Base-by-base conservation (phyloP, 35 echinoderm and acorn worm genomes). In the Ophioderma brevispina region DNA sequence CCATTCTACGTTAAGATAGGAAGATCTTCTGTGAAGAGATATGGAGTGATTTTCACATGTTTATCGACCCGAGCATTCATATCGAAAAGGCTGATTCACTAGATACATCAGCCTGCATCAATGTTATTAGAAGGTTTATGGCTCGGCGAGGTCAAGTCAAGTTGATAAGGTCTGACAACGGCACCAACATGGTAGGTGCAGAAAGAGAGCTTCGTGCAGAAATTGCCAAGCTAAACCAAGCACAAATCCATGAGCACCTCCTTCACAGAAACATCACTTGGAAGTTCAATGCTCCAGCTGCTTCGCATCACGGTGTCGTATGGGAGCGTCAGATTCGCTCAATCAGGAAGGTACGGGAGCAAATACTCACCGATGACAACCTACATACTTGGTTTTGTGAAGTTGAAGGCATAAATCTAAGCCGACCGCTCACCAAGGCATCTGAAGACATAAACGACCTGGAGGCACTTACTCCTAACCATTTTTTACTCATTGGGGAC, bases 1-100 rank as follows among this genome's bases (percentile, higher is more conserved):
- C 88, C 88, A 55, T 90, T 82, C 35, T 46, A 86, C 33, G 34
- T 85, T 38, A 82, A 40, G 21, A 36, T 55, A 34, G 31, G 59
- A 19, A 15, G 91, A 77, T 64, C 32, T 31, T 46, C 37, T 21
- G 35, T 82, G 0, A 90, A 86, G 31, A 14, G 77, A 56, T 94
- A 91, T 82, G 77, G 82, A 5, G 88, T 90, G 15, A 64, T 94
- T 18, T 90, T 90, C 64, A 94, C 92, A 4, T 90, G 92, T 38
- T 34, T 82, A 31, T 28, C 81, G 3, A 76, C 76, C 37, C 33
- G 86, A 59, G 86, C 64, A 33, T n/a, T n/a, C n/a, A n/a, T n/a
- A n/a, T n/a, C n/a, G 87, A 86, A 75, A 10, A 77, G 28, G 85
- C 37, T 0, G 1, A 88, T 76, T 76, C 85, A 33, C 25, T 93